These are phyloP conservation scores for Oncopodura yosiiana DNA, from an alignment of 1,140 invertebrate genomes.

Conservation along the genomic window DNA sequence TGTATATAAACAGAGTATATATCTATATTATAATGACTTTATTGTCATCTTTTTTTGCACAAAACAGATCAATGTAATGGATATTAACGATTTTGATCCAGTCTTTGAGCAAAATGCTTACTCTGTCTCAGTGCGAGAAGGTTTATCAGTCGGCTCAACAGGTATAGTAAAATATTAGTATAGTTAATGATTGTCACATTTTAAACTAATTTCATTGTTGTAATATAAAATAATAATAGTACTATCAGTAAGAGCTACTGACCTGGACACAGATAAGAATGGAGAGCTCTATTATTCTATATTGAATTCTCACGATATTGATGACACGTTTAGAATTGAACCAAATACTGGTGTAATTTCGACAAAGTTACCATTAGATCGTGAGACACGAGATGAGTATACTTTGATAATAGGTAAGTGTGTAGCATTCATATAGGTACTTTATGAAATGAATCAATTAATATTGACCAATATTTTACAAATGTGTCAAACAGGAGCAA, in stretches of 20 bases:
- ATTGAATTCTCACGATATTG: conserved; percentile 42
- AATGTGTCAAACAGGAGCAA: conserved; percentile 44
- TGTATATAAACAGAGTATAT: too few relatives aligned
- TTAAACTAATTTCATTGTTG: too few relatives aligned
- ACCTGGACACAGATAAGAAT: conserved; percentile 82
- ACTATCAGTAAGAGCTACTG: conserved; percentile 78
- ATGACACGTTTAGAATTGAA: conserved; percentile 69
- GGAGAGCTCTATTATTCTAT: conserved; percentile 48
- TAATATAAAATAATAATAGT: too few relatives aligned
- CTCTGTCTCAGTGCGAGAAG: conserved; percentile 71
- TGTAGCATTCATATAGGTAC: too few relatives aligned
- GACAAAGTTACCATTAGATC: conserved; percentile 70
- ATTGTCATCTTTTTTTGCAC: too few relatives aligned
- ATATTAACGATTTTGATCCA: conserved; percentile 88
- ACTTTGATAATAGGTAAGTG: conserved; percentile 75
- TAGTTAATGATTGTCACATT: too few relatives aligned
- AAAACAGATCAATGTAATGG: conserved; percentile 77
- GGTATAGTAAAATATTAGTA: too few relatives aligned
- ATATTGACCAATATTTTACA: too few relatives aligned
- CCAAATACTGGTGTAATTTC: conserved; percentile 69
- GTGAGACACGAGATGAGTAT: conserved; percentile 78
- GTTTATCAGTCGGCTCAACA: conserved; percentile 74
- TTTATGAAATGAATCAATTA: too few relatives aligned
- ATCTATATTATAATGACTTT: too few relatives aligned
- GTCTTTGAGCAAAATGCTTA: conserved; percentile 73